phyloP scores from a whole-genome alignment of 2,113 vertebrate genomes.

The Brienomyrus brachyistius region DNA sequence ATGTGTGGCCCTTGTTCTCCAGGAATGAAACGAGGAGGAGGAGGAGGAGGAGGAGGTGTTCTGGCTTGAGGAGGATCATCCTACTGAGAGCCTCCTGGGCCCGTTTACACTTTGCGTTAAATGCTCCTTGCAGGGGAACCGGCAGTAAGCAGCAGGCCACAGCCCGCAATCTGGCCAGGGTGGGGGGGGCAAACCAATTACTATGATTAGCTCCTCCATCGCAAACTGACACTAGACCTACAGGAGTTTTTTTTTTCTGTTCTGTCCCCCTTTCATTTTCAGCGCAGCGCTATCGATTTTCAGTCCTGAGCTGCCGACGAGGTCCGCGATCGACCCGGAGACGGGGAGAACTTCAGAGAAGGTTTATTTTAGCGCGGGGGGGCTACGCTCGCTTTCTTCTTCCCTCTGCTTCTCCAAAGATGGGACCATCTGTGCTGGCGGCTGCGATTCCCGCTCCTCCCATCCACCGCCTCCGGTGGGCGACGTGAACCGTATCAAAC shows the following conservation, averaged over 20 bases:
- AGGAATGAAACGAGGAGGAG: background rate
- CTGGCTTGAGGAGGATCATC: background rate
- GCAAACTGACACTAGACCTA: slow-evolving; percentile 14
- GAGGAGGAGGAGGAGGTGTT: background rate
- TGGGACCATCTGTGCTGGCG: background rate
- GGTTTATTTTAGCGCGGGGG: background rate
- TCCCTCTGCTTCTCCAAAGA: background rate
- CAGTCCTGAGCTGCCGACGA: background rate
- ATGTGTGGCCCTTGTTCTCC: background rate
- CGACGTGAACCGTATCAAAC: background rate
- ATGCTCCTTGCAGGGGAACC: background rate
- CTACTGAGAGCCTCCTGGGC: background rate
- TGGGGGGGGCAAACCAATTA: slow-evolving; percentile 21
- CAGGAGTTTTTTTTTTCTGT: background rate
- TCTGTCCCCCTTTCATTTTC: background rate
- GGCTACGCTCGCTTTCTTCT: background rate
- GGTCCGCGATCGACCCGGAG: slow-evolving; percentile 16
- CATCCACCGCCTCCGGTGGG: background rate
- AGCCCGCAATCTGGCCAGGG: background rate
- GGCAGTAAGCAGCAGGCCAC: background rate
- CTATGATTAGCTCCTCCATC: slow-evolving; percentile 29
- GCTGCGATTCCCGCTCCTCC: background rate
- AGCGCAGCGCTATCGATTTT: slow-evolving; percentile 19
- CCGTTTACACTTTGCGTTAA: background rate
- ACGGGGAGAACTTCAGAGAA: background rate